Evolutionary conservation across 2,113 vertebrate species (phyloP), one percentile per base, ranked within the genome.

Genomic region (Rhipidura dahli): DNA sequence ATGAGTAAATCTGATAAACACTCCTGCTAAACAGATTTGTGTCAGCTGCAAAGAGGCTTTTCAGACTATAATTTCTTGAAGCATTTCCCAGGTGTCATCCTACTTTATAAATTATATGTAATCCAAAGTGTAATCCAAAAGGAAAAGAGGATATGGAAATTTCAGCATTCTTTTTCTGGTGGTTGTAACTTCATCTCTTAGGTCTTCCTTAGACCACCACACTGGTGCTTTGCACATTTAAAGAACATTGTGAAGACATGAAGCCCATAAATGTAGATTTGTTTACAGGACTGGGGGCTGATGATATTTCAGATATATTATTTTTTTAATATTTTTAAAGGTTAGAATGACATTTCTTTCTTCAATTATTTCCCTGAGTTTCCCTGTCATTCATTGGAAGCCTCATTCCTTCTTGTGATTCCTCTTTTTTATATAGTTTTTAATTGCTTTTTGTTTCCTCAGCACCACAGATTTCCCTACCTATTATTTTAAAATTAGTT

Each of bases 1-100:
- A 42, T 35, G 71, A 90, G 78, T 66, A 95, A 92, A 96, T 75
- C 78, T 69, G 80, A 93, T 88, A 96, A 96, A 84, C 31, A 18
- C 1, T 8, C 26, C 63, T 56, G 30, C 79, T 96, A 88, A 81
- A 85, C 75, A 89, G 71, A 94, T 59, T 77, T 93, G 69, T 64
- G 69, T 79, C 82, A 91, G 53, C 84, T 88, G 53, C 57, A 86
- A 87, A 84, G 65, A 69, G 35, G 51, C 24, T 83, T 91, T 91
- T 78, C 70, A 76, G 83, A 80, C 23, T 15, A 83, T 44, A 75
- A 78, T 71, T 84, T 93, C 64, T 90, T 92, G 94, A 95, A 93
- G 60, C 14, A 5, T 60, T 84, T 87, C 69, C 89, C 16, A 1
- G 18, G 37, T 87, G 57, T 82, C 92, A 69, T 68, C 31, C 51